Evolutionary conservation across 2,888 invertebrate species (phyloP), one percentile per base, ranked within the genome.

Genomic region (Ectobius pallidus): DNA sequence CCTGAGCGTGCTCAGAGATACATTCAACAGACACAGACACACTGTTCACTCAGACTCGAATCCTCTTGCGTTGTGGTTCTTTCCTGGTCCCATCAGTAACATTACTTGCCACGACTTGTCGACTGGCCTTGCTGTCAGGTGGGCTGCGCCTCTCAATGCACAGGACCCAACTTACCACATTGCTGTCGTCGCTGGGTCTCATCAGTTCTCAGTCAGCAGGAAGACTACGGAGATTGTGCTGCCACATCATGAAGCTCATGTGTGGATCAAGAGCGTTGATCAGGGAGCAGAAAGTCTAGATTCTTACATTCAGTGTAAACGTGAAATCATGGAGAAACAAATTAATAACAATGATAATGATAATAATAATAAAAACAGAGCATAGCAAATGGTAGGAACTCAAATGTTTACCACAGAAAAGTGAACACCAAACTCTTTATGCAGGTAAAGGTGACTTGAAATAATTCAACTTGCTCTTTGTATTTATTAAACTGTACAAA

Each of bases 71-170:
- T 30, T 55, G n/a, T 78, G 77, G 77, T 75, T 71, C 69, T 77
- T 74, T 52, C 77, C 77, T 34, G 74, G 72, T 27, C 68, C 74
- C 22, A 76, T 75, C 1, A 52, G 4, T 18, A 74, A 75, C 62
- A 62, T 76, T 9, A 65, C 46, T 3, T 76, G 77, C 65, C 39
- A 25, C 16, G 34, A 65, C 27, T 7, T 42, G 16, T 20, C 22
- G 3, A 20, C 25, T 14, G 58, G 7, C 4, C 14, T 69, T 20
- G 11, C 27, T 9, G 20, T 69, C 6, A 22, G 11, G 7, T 69
- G 69, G 69, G 20, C 6, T 32, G 58, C 69, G 14, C 69, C 69
- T 7, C 11, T 42, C 9, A 69, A 69, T 27, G n/a, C 39, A 7
- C 11, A 25, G 16, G 42, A 32, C 2, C 18, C 52, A 14, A n/a